These are phyloP conservation scores for Sphinx pinastri DNA, from an alignment of 2,888 invertebrate genomes.

Conservation along the genomic window DNA sequence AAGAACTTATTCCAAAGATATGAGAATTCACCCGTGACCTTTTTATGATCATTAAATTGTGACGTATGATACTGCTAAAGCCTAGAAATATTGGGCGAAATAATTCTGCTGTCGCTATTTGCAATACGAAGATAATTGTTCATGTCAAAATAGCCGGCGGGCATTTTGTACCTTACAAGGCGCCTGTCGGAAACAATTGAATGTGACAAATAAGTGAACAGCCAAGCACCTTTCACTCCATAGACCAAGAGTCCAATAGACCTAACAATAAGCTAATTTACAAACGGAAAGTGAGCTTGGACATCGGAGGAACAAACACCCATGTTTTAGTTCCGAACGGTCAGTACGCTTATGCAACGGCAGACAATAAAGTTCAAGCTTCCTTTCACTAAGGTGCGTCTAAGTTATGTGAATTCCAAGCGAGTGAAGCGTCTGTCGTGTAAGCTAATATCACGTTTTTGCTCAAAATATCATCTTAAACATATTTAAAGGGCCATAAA, in stretches of 20 bases:
- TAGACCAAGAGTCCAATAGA: conserved; percentile 38
- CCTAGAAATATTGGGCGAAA: neutral
- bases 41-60: neutral
- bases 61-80: conserved; percentile 1
- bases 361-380: conserved; percentile 58
- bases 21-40: neutral
- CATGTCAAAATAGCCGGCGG: neutral
- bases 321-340: conserved; percentile 53
- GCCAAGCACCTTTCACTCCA: conserved; percentile 57
- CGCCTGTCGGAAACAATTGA: conserved; percentile 42
- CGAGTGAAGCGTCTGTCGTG: conserved; percentile 35
- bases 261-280: conserved; percentile 60
- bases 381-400: conserved; percentile 58
- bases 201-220: conserved; percentile 44
- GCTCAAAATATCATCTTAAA: conserved; percentile 1
- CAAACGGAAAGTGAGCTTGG: conserved; percentile 58
- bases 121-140: neutral
- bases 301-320: conserved; percentile 51
- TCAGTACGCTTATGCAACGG: conserved; percentile 58
- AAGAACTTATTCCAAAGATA: conserved; percentile 1
- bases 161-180: neutral
- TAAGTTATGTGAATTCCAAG: conserved; percentile 29
- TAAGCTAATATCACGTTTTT: conserved; percentile 32
- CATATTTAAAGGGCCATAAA: neutral
- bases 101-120: neutral